Evolutionary conservation across 2,888 invertebrate genomes (phyloP), one percentile per base, ranked within the genome.

Genomic region (Trissonchulus sp.): DNA sequence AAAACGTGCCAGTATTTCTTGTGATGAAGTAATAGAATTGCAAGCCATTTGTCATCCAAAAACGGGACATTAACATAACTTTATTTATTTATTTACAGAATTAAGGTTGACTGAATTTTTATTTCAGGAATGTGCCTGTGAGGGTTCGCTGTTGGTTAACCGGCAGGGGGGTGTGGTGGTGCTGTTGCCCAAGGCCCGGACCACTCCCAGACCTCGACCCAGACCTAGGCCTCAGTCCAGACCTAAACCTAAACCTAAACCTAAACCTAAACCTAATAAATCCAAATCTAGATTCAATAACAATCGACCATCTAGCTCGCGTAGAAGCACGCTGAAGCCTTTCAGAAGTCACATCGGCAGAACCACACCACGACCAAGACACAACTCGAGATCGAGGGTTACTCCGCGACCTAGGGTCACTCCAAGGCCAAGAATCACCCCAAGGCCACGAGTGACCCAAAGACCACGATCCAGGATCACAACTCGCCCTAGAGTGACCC

Each of bases 91-190:
- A n/a, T n/a, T n/a, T n/a, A n/a, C n/a, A n/a, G n/a, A n/a, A n/a
- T n/a, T n/a, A n/a, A n/a, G n/a, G n/a, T n/a, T n/a, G n/a, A n/a
- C n/a, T n/a, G n/a, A n/a, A n/a, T n/a, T n/a, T n/a, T n/a, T n/a
- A n/a, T n/a, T n/a, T n/a, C n/a, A n/a, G n/a, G 48, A 48, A 48
- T 48, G 48, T 23, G 48, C 48, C 48, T 48, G 48, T 48, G 48
- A 48, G 48, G 48, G 48, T 8, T 23, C 8, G 23, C 8, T 8
- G 8, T 8, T 48, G 23, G 23, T 23, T 23, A 48, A 48, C 48
- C 8, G 23, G 8, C 48, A 23, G 48, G 48, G 48, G 8, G 8
- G 23, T 8, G 48, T 48, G 8, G 8, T 48, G 23, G 48, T 48
- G 48, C 8, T 48, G 8, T 23, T 48, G 48, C 48, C 48, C 48